Evolutionary conservation across 2,888 invertebrate genomes (phyloP), one percentile per base, ranked within the genome.

Genomic region (Oscheius onirici): DNA sequence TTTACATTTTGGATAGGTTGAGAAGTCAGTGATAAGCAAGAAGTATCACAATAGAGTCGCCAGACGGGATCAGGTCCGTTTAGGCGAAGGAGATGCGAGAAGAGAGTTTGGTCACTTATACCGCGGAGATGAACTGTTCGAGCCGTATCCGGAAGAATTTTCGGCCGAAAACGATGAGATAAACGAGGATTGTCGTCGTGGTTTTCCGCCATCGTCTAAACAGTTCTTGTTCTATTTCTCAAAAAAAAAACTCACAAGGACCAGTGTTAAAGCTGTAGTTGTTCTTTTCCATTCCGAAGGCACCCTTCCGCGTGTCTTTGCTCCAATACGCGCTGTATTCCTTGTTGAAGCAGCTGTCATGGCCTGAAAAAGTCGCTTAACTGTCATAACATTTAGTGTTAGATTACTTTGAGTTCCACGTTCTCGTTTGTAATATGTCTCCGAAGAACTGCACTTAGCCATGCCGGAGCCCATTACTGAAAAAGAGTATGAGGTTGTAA

Each of bases 321-420:
- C 43, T 69, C 69, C 69, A 69, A 34, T 69, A 69, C 24, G 41
- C 69, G 41, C 69, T 58, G 34, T 69, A 69, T 28, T 69, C 69
- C 49, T 69, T 69, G 34, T 58, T 40, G 34, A 69, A 69, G 34
- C 69, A 69, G 13, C 24, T 69, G 46, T 69, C 60, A 20, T n/a
- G 24, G 22, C 44, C 49, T 46, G 65, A 49, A 43, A 51, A 51
- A 13, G 17, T 11, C 28, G 8, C 15, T 26, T 17, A 6, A 58
- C 8, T 58, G 46, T n/a, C 26, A 46, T 15, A 41, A 22, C 15
- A 20, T 15, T 11, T 24, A 15, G 22, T 28, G 24, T 40, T 40
- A 8, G 15, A 11, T 52, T 34, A 69, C 69, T 51, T 69, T 44
- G 22, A 1, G 58, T 41, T 44, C 57, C 60, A 24, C 58, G 22